Percentiles rank a stretch among this genome's conserved stretches.
Evolutionary conservation across 2,888 invertebrate species (phyloP).

Genomic region (Ennomos quercinarius): DNA sequence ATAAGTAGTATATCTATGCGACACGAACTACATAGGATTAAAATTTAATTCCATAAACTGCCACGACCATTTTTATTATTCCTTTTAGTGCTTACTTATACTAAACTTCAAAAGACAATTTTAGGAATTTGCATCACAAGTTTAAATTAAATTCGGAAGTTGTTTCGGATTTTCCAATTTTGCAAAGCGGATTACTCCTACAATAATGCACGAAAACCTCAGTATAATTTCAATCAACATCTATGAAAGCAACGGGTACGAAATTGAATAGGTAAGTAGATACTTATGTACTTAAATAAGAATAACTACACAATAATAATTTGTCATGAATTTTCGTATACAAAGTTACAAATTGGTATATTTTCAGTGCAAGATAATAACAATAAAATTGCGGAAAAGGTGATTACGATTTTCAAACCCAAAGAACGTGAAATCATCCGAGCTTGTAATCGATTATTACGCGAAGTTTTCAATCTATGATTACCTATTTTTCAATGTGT

Average conservation of each 20-base stretch:
- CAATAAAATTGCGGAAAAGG: conserved; percentile 10
- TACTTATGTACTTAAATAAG: too few species aligned
- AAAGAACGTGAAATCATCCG: conserved; percentile 16
- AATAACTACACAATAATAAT: too few species aligned
- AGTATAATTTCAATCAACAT: background rate
- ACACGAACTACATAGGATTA: too few species aligned
- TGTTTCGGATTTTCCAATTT: conserved; percentile 26
- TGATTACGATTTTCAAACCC: conserved; percentile 9
- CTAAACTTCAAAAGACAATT: conserved; percentile 27
- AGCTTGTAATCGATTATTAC: conserved; percentile 10
- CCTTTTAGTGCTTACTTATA: too few species aligned
- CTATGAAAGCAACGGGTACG: conserved; percentile 11
- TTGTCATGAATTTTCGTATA: too few species aligned
- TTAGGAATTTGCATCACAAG: conserved; percentile 29
- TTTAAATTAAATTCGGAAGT: conserved; percentile 31
- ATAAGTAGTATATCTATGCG: too few species aligned
- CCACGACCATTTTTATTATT: too few species aligned
- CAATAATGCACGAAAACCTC: conserved; percentile 9
- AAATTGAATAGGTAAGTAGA: too few species aligned
- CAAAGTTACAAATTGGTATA: too few species aligned
- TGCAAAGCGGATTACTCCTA: conserved; percentile 9
- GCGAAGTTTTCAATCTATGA: too few species aligned
- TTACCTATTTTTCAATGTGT: conserved; percentile 10
- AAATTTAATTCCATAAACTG: background rate
- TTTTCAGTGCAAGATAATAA: too few species aligned